Conservation (phyloP, 2,113 vertebrate genomes). For the Rhineura floridana region DNA sequence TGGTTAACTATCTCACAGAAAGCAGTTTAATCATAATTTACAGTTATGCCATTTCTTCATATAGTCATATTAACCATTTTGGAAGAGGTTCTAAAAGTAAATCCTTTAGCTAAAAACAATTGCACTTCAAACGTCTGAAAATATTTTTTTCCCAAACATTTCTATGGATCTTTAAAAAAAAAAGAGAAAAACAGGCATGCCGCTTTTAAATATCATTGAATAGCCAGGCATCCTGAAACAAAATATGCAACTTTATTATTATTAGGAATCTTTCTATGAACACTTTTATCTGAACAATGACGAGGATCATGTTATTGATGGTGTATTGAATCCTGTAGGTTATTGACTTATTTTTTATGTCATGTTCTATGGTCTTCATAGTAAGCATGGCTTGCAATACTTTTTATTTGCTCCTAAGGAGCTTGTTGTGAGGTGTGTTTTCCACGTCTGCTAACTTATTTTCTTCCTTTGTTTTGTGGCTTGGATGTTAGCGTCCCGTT, state of each 20-base stretch:
- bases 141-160: neutral
- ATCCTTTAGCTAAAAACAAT: neutral
- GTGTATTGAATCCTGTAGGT: neutral
- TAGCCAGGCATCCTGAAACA: conserved; percentile 21
- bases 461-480: conserved; percentile 55
- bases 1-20: conserved; percentile 77
- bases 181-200: conserved; percentile 36
- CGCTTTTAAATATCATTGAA: conserved; percentile 47
- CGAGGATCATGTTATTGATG: conserved; percentile 8
- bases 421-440: conserved; percentile 48
- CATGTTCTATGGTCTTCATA: neutral
- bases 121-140: neutral
- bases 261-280: conserved; percentile 40
- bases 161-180: conserved; percentile 26
- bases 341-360: neutral
- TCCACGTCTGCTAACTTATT: conserved; percentile 21
- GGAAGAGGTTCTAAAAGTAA: conserved; percentile 51
- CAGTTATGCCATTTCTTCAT: conserved; percentile 61
- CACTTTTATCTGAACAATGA: conserved; percentile 18
- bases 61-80: conserved; percentile 57
- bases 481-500: conserved; percentile 47
- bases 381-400: conserved; percentile 11
- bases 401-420: conserved; percentile 52
- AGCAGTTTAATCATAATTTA: conserved; percentile 65
- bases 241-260: conserved; percentile 8